Conservation (phyloP, 2,797 vertebrate species). For the Oreochromis mossambicus region DNA sequence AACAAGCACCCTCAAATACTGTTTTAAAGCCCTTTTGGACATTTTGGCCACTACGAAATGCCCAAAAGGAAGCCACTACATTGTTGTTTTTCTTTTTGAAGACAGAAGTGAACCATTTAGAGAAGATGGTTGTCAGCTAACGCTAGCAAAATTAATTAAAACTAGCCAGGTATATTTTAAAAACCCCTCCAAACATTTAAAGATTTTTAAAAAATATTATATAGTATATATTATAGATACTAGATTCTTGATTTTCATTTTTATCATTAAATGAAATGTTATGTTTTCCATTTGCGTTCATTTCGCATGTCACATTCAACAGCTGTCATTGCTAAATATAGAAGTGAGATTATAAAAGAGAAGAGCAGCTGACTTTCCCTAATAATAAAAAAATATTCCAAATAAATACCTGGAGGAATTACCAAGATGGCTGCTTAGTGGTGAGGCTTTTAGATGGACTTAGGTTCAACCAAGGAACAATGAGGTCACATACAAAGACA, state of each 20-base stretch:
- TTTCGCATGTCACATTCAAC: accelerated
- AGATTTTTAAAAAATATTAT: neutral
- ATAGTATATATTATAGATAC: neutral
- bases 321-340: neutral
- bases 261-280: neutral
- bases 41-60: neutral
- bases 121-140: neutral
- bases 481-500: neutral
- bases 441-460: neutral
- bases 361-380: accelerated
- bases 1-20: neutral
- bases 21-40: neutral
- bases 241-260: accelerated
- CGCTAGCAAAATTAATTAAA: neutral
- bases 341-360: neutral
- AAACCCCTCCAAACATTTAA: accelerated
- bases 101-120: neutral
- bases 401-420: neutral
- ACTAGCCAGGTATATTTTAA: neutral
- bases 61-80: neutral
- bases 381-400: neutral
- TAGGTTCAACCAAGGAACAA: neutral
- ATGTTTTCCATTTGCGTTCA: neutral
- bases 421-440: neutral
- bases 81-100: accelerated